Percentiles rank a stretch among this genome's conserved stretches.
phyloP scores from a whole-genome alignment of 30 jellyfish, hydroid and myxozoan genomes.

The Pseudorhiza aurosa region DNA sequence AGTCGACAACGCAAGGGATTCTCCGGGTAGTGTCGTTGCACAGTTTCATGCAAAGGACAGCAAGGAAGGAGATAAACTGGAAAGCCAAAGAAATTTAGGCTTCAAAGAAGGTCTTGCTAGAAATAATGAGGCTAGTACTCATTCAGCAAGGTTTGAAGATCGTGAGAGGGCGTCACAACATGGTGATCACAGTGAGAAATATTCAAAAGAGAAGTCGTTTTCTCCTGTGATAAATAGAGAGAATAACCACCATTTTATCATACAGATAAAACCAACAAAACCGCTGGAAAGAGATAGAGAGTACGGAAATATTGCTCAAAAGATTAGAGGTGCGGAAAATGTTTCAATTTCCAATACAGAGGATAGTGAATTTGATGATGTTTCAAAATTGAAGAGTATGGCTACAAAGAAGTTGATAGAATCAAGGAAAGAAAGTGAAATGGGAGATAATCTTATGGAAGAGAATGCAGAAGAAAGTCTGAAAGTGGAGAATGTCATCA shows the following conservation, averaged over 20 bases:
- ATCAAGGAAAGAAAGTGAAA: background rate
- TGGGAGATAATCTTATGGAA: background rate
- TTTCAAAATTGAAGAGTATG: background rate
- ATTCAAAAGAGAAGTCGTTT: constrained; percentile 13
- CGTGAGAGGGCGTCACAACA: background rate
- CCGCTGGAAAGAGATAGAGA: background rate
- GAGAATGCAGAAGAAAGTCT: background rate
- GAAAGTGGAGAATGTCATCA: background rate
- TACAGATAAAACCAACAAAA: constrained; percentile 53
- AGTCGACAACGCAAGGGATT: background rate
- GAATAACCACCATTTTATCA: constrained; percentile 50
- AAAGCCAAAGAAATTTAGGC: background rate
- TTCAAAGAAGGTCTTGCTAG: background rate
- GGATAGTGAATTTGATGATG: background rate
- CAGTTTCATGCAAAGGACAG: background rate
- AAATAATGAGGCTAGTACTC: too few relatives aligned
- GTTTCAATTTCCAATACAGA: background rate
- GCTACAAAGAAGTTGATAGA: background rate
- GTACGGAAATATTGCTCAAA: background rate
- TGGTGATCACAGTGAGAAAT: background rate
- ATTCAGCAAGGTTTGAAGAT: too few relatives aligned
- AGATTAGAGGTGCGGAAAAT: background rate
- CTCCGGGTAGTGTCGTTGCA: background rate
- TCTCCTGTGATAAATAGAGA: constrained; percentile 54
- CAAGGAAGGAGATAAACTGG: background rate